Percentiles rank a stretch among this genome's conserved stretches.
phyloP scores from a whole-genome alignment of 2,113 vertebrate species.

The Bungarus multicinctus region DNA sequence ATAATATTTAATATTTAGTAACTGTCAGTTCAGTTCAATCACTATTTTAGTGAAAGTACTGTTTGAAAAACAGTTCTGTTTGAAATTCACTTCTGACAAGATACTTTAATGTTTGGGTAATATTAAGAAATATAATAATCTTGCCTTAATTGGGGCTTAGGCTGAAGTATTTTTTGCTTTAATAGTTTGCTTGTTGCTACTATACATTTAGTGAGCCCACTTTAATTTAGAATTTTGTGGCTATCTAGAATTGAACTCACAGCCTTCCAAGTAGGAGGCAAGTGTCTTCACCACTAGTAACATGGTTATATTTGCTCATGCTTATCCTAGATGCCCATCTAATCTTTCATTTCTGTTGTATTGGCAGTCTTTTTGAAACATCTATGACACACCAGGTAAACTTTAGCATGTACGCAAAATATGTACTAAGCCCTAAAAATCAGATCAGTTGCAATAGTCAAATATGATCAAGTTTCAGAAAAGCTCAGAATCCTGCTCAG shows the following conservation, averaged over 20 bases:
- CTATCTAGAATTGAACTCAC: background rate
- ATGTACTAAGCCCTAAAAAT: background rate
- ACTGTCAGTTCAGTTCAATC: background rate
- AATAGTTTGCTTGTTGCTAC: slow-evolving; percentile 19
- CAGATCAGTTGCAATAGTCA: background rate
- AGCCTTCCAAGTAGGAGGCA: background rate
- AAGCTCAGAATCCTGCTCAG: background rate
- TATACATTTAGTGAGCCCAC: background rate
- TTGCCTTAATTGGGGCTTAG: background rate
- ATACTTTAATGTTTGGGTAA: slow-evolving; percentile 15
- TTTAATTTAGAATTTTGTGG: background rate
- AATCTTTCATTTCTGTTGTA: background rate
- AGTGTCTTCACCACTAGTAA: background rate
- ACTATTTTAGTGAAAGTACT: slow-evolving; percentile 16
- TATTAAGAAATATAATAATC: slow-evolving; percentile 9
- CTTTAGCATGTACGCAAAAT: background rate
- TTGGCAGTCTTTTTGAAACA: background rate
- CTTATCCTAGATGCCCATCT: background rate
- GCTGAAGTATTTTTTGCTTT: background rate
- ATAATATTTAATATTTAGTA: background rate
- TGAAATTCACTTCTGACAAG: slow-evolving; percentile 18
- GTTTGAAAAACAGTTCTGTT: background rate
- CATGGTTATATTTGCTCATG: background rate
- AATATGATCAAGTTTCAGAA: background rate
- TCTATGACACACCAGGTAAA: background rate